These are phyloP conservation scores for Sander lucioperca DNA, from an alignment of 2,113 vertebrate species.

Conservation along the genomic window DNA sequence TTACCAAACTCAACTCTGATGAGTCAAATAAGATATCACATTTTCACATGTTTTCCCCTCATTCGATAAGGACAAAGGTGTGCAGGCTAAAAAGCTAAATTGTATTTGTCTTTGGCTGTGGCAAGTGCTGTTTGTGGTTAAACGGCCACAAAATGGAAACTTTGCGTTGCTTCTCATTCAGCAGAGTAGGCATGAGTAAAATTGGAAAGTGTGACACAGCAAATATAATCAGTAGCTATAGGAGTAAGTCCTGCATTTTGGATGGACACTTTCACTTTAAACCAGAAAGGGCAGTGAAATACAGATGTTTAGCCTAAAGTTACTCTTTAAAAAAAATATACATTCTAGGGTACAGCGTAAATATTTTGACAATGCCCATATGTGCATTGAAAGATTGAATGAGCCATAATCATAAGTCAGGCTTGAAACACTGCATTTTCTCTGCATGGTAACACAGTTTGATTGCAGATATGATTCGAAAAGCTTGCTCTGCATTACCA, in stretches of 20 bases:
- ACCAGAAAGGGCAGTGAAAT: not conserved
- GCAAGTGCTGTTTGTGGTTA: not conserved
- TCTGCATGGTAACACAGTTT: not conserved
- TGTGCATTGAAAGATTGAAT: not conserved
- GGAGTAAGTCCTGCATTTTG: not conserved
- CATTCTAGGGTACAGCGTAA: too few species aligned
- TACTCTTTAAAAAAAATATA: not conserved
- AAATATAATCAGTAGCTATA: not conserved
- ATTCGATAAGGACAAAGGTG: not conserved
- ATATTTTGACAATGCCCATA: not conserved
- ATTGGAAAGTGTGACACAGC: too few species aligned
- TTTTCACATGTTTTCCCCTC: not conserved
- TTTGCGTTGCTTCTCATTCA: not conserved
- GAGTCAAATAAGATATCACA: not conserved
- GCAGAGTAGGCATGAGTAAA: not conserved
- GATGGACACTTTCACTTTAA: not conserved
- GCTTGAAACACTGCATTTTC: too few species aligned
- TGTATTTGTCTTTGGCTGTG: too few species aligned
- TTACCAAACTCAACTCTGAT: not conserved
- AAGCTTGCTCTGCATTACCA: not conserved
- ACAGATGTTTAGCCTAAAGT: not conserved
- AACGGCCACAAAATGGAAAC: not conserved
- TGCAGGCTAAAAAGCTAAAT: not conserved
- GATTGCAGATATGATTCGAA: not conserved
- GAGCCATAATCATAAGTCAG: not conserved